Evolutionary conservation across 2,888 invertebrate species (phyloP).

Genomic region (Steinernema hermaphroditum): DNA sequence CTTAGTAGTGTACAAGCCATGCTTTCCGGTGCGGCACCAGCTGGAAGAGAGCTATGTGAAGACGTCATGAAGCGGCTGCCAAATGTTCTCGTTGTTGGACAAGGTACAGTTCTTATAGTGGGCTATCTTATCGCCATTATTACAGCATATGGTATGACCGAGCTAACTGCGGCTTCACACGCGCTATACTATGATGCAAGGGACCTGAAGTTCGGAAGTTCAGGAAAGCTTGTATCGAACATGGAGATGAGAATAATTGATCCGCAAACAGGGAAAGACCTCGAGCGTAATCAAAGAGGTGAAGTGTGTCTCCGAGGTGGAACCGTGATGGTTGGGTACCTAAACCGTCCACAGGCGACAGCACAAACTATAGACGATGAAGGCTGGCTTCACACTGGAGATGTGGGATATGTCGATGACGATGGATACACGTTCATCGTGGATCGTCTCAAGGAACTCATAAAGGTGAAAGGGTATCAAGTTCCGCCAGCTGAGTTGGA

Average conservation of each 20-base stretch:
- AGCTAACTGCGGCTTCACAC: neutral
- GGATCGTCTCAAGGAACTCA: slow-evolving; percentile 61
- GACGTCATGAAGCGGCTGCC: neutral
- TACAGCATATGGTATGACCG: slow-evolving; percentile 13
- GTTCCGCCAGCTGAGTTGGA: slow-evolving; percentile 47
- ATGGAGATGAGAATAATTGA: slow-evolving; percentile 45
- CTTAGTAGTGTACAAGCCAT: slow-evolving; percentile 1
- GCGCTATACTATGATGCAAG: neutral
- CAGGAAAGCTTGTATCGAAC: slow-evolving; percentile 34
- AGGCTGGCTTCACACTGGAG: slow-evolving; percentile 51
- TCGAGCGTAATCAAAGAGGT: slow-evolving; percentile 34
- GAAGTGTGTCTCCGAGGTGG: slow-evolving; percentile 85
- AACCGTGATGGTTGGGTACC: slow-evolving; percentile 81
- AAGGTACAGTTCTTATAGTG: neutral
- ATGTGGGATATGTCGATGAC: slow-evolving; percentile 38
- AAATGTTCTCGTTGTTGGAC: neutral
- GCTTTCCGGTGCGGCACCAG: neutral
- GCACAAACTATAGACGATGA: slow-evolving; percentile 41
- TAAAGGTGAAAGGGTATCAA: slow-evolving; percentile 48
- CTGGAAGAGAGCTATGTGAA: slow-evolving; percentile 8
- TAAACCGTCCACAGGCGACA: slow-evolving; percentile 71
- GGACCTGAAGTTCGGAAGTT: slow-evolving; percentile 32
- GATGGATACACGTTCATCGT: slow-evolving; percentile 50
- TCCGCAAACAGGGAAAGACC: slow-evolving; percentile 31
- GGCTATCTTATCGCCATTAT: neutral